Evolutionary conservation across 92 coral and sea anemone genomes (phyloP).

Genomic region (Heteractis magnifica): DNA sequence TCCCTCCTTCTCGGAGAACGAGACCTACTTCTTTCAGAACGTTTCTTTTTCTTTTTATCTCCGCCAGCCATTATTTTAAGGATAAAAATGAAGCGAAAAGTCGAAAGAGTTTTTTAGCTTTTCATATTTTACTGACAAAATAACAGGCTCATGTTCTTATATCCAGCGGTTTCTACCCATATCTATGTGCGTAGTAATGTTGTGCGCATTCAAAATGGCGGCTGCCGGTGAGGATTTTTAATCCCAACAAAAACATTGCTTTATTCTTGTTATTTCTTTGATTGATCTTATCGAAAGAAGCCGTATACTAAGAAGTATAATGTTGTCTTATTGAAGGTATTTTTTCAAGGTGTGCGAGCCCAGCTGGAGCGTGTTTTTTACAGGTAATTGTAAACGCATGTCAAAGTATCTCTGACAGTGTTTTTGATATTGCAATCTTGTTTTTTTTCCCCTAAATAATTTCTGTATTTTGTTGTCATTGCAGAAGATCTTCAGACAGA

Average conservation of each 20-base stretch:
- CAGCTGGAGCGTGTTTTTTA: not conserved
- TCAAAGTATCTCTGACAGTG: not conserved
- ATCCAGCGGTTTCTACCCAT: conserved; percentile 4
- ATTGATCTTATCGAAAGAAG: not conserved
- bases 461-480: not conserved
- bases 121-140: conserved; percentile 8
- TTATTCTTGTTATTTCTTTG: conserved; percentile 19
- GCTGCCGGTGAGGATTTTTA: conserved; percentile 15
- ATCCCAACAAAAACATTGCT: not conserved
- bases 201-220: conserved; percentile 58
- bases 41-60: conserved; percentile 75
- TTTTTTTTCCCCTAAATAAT: not conserved
- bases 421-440: not conserved
- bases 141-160: conserved; percentile 7
- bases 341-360: not conserved
- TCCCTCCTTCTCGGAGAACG: conserved; percentile 70
- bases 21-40: conserved; percentile 83
- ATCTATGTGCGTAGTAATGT: not conserved
- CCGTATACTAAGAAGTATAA: not conserved
- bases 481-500: not conserved
- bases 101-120: not conserved
- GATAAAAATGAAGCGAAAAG: conserved; percentile 1
- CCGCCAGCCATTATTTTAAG: conserved; percentile 62
- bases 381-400: not conserved
- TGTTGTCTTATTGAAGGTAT: conserved; percentile 9